phyloP scores from a whole-genome alignment of 2,888 invertebrate species.

The Lamellibrachia satsuma region DNA sequence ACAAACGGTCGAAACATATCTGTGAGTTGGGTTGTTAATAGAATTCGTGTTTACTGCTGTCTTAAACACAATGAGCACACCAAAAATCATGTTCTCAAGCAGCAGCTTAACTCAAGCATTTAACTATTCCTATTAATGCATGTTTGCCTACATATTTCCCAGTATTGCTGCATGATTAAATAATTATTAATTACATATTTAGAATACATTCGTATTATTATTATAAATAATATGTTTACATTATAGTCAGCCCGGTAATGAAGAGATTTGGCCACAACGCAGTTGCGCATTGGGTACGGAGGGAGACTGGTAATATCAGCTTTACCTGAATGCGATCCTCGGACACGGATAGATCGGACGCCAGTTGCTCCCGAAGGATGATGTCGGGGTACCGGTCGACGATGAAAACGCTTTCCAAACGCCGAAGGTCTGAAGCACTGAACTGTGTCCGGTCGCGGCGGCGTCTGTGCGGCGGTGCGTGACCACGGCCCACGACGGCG shows the following conservation, averaged over 20 bases:
- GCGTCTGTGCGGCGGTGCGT: conserved; percentile 7
- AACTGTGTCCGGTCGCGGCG: conserved; percentile 17
- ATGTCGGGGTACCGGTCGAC: background rate
- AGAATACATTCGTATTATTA: background rate
- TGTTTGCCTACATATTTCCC: background rate
- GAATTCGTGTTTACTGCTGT: no score
- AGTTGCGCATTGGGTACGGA: background rate
- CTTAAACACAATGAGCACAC: no score
- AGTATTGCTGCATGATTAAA: background rate
- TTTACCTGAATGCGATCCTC: conserved; percentile 8
- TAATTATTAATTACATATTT: background rate
- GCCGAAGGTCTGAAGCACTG: background rate
- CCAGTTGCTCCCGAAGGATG: background rate
- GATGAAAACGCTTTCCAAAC: background rate
- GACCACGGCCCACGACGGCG: background rate
- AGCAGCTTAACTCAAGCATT: no score
- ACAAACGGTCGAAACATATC: no score
- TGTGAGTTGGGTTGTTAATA: no score
- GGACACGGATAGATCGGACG: background rate
- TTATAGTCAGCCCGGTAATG: background rate
- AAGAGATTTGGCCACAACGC: no score
- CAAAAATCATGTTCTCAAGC: no score
- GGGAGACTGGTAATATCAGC: background rate
- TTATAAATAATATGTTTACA: background rate
- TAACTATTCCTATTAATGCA: background rate